These are phyloP conservation scores for Podabrus alpinus DNA, from an alignment of 2,888 invertebrate genomes.

Conservation along the genomic window DNA sequence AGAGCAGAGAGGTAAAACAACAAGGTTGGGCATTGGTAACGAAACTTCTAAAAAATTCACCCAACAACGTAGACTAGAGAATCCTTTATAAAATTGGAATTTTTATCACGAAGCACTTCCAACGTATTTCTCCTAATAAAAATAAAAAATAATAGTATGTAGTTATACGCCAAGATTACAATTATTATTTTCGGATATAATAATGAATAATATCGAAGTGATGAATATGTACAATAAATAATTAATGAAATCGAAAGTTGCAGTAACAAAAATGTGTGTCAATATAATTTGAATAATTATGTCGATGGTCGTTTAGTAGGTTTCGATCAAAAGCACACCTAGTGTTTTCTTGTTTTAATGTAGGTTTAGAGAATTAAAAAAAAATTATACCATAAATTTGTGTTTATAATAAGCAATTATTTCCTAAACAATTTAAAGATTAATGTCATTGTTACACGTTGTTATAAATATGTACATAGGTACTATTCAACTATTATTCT, in stretches of 20 bases:
- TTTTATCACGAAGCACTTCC: not conserved
- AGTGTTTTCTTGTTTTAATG: not conserved
- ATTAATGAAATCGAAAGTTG: not conserved
- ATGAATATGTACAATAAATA: not conserved
- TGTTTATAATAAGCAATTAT: not conserved
- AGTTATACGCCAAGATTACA: not conserved
- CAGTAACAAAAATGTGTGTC: not conserved
- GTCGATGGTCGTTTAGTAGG: not conserved
- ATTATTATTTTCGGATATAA: not conserved
- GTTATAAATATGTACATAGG: too few species aligned
- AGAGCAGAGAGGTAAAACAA: not conserved
- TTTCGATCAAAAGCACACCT: not conserved
- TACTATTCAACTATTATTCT: too few species aligned
- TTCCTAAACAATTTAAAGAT: not conserved
- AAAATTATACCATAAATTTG: not conserved
- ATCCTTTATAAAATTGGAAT: not conserved
- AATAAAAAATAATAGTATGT: not conserved
- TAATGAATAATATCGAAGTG: not conserved
- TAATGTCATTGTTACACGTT: not conserved
- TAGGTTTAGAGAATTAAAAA: not conserved
- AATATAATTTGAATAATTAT: not conserved
- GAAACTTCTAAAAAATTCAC: not conserved
- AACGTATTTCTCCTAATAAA: not conserved
- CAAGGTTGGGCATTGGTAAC: not conserved
- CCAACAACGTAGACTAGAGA: too few species aligned